Conservation (phyloP, 2,888 invertebrate genomes). For the Pocota personata region DNA sequence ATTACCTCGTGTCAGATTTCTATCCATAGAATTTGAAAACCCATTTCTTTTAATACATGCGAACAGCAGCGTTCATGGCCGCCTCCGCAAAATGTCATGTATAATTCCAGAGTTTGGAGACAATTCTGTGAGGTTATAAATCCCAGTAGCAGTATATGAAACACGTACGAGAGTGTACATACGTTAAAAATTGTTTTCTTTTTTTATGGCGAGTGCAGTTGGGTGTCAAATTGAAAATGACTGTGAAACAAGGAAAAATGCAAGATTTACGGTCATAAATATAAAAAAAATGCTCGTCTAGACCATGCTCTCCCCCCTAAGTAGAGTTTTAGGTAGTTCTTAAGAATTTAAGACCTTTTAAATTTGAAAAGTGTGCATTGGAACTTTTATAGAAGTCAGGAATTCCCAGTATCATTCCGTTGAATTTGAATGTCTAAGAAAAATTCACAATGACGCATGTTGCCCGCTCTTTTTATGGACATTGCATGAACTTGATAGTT, state of each 20-base stretch:
- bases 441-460: background rate
- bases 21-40: background rate
- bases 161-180: background rate
- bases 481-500: background rate
- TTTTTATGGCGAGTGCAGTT: background rate
- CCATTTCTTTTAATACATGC: background rate
- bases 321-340: background rate
- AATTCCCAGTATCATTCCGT: too few species aligned
- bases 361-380: too few species aligned
- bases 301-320: too few species aligned
- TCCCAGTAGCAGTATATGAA: background rate
- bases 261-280: background rate
- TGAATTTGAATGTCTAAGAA: background rate
- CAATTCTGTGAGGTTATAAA: background rate
- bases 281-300: background rate
- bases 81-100: background rate
- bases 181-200: too few species aligned
- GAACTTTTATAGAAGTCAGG: too few species aligned
- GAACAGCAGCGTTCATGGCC: background rate
- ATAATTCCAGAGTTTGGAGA: background rate
- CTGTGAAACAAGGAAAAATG: background rate
- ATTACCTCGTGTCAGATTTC: slow-evolving; percentile 1
- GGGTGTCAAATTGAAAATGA: background rate
- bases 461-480: background rate
- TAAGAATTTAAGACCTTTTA: too few species aligned